Base-by-base conservation (phyloP, 2,797 vertebrate species). In the Myotis myotis region DNA sequence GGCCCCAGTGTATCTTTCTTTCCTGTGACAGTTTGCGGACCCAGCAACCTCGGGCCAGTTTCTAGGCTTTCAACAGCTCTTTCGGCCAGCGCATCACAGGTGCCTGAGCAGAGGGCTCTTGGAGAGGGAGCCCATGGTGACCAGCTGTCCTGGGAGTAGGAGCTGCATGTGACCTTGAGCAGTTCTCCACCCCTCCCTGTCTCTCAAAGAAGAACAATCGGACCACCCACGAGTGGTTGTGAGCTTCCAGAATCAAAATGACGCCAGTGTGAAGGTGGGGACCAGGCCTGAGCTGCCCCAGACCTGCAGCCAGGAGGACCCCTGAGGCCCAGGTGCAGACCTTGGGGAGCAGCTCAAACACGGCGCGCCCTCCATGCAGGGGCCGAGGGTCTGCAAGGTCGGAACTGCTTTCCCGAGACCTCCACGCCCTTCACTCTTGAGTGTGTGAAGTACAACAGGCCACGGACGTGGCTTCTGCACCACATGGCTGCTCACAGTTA, bases 181-280 rank as follows among this genome's bases (percentile, higher is more conserved):
- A 38, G 3, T 3, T n/a, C 66, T 10, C 49, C 16, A 30, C 17
- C 28, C 28, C 30, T 86, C 44, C 62, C 36, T 57, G 5, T 51
- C 75, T 89, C 38, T 55, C 51, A 79, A 68, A 64, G 33, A 36
- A 12, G 49, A 10, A 64, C 28, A 23, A n/a, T 3, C 6, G 8
- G 38, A 76, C 44, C 36, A 62, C 71, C 3, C 47, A 41, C 38
- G 25, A 74, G 30, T 20, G 36, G 12, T 16, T 17, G 33, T 28
- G 60, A 55, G 17, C 44, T 15, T 49, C 28, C 55, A 75, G 80
- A 92, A 87, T 49, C 64, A 91, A 91, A 85, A 85, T 19, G 36
- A 91, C 88, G 25, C 25, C 22, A 20, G 15, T 1, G 17, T 10
- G 0, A 70, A 28, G 30, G 41, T 12, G 25, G 13, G 64, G 1